phyloP scores from a whole-genome alignment of 2,797 vertebrate species.

The Cyclura pinguis region DNA sequence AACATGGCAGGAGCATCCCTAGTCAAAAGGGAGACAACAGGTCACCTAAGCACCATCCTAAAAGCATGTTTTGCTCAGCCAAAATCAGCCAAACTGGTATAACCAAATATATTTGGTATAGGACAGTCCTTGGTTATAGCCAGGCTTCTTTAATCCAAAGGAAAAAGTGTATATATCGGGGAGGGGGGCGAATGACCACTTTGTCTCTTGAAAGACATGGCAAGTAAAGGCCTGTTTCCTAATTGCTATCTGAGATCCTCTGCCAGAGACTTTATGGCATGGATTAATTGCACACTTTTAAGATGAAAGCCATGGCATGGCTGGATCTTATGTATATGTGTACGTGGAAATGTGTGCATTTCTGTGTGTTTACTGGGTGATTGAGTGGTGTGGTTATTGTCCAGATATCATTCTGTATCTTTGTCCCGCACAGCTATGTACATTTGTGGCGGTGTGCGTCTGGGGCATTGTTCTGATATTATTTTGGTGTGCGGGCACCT shows the following conservation, averaged over 20 bases:
- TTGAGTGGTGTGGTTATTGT: neutral
- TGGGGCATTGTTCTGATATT: neutral
- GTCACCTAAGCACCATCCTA: neutral
- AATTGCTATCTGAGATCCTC: neutral
- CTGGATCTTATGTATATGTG: neutral
- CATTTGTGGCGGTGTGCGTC: neutral
- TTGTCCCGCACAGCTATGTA: neutral
- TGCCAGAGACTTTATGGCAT: neutral
- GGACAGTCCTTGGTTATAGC: neutral
- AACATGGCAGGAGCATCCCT: neutral
- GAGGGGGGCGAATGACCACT: too few species aligned
- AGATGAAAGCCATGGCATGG: neutral
- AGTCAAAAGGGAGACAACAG: neutral
- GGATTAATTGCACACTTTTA: neutral
- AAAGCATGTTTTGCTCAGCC: neutral
- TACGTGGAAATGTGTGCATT: neutral
- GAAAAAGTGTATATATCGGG: neutral
- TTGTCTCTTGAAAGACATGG: neutral
- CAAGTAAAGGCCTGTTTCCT: neutral
- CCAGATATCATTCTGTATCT: neutral
- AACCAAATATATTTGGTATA: neutral
- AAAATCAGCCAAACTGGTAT: neutral
- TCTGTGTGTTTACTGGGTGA: neutral
- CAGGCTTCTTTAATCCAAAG: neutral
- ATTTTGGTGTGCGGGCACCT: neutral